These are phyloP conservation scores for Spongia lamella DNA, from an alignment of 37 sponge, comb jelly and placozoan genomes.

Conservation along the genomic window DNA sequence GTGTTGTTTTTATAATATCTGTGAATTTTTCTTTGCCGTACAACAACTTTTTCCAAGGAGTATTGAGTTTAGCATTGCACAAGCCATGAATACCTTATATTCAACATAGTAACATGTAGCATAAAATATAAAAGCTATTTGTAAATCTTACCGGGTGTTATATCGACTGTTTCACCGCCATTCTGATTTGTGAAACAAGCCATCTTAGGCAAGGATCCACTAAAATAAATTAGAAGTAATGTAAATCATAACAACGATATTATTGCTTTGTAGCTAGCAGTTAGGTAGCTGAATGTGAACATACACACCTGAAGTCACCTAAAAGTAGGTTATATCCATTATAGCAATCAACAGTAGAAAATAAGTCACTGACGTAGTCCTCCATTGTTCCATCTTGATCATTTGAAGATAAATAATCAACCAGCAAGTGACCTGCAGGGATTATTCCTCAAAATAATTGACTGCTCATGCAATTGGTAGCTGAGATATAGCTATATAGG, in stretches of 20 bases:
- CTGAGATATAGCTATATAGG: no score
- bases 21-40: constrained; percentile 58
- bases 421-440: constrained; percentile 51
- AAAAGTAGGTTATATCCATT: constrained; percentile 70
- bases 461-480: neutral
- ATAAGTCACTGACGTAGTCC: constrained; percentile 39
- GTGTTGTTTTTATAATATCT: neutral
- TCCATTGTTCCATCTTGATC: constrained; percentile 10
- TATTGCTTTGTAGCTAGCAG: no score
- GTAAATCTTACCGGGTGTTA: no score
- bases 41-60: constrained; percentile 73
- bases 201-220: no score
- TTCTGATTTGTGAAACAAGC: no score
- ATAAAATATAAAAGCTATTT: no score
- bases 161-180: no score
- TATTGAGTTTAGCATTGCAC: constrained; percentile 53
- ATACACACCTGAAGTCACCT: constrained; percentile 60
- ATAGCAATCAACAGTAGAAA: constrained; percentile 32
- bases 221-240: no score
- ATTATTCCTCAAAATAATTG: neutral
- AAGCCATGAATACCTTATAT: constrained; percentile 70
- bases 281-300: no score
- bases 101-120: no score
- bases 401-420: constrained; percentile 39
- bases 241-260: no score